Base-by-base conservation (phyloP, 2,888 invertebrate genomes). In the Seira sanloemensis region DNA sequence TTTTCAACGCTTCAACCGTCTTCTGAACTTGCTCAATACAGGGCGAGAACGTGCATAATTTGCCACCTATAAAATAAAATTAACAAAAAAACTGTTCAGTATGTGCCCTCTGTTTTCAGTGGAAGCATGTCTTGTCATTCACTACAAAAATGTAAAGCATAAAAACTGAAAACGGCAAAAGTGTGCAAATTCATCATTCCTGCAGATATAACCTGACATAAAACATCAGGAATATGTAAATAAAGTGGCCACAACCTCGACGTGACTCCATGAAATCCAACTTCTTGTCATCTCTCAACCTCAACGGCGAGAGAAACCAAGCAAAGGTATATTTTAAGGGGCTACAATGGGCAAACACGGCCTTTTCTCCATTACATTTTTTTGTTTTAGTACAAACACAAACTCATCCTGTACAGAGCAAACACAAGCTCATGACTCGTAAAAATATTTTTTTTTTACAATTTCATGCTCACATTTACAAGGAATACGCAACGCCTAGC, bases 11-110 rank as follows among this genome's bases (percentile, higher is more conserved):
- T 54, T 93, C 91, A 91, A 96, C 97, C 7, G 97, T 97, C 86
- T 95, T 94, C 92, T 98, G 98, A 0, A 98, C 98, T 93, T 99
- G 99, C 92, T 99, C 99, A 88, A 99, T 98, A 92, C 99, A 99
- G 0, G 99, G 99, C 0, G 99, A 99, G 92, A 99, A 99, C 0
- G 98, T 98, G 91, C 98, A 98, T 88, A 99, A 94, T 89, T 98
- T 93, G 1, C 99, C 98, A 89, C 98, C 98, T 94, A 67, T 37
- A 77, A 69, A 54, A 75, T 46, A 54, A 50, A 58, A 66, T 58
- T 18, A 72, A 73, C 4, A 72, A 71, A 27, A 71, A 27, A 23
- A 50, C 16, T 58, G 54, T 37, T 24, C 68, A 23, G 2, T 5
- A 66, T 18, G 66, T 23, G 23, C 5, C 4, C n/a, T 66, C 12